phyloP scores from a whole-genome alignment of 2,888 invertebrate genomes.

The Lepidochitona cinerea region DNA sequence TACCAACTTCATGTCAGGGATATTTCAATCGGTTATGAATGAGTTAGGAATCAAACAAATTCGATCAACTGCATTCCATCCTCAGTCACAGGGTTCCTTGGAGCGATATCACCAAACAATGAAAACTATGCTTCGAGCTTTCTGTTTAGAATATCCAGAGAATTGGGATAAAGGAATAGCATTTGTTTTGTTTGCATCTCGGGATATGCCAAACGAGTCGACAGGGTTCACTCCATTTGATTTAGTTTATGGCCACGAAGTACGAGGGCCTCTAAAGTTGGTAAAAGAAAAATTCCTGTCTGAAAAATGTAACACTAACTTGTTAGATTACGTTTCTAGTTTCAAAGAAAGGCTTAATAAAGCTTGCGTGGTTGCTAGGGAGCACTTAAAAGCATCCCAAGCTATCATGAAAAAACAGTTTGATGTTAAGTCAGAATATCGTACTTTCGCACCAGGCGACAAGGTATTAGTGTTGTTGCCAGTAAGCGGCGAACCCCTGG shows the following conservation, averaged over 20 bases:
- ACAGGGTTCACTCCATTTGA: not conserved
- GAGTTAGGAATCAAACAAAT: constrained; percentile 13
- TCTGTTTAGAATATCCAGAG: not conserved
- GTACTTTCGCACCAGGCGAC: not conserved
- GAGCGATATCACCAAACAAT: not conserved
- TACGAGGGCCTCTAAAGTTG: not conserved
- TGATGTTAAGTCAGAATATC: not conserved
- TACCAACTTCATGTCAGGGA: constrained; percentile 9
- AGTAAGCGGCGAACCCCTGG: not conserved
- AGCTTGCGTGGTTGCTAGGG: constrained; percentile 20
- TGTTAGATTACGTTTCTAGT: not conserved
- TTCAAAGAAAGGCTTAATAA: constrained; percentile 8
- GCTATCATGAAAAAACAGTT: not conserved
- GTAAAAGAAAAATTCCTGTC: constrained; percentile 3
- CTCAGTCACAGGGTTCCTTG: constrained; percentile 12
- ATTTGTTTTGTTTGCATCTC: not conserved
- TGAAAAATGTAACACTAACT: constrained; percentile 6
- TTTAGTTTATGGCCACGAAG: constrained; percentile 13
- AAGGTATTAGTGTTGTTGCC: not conserved
- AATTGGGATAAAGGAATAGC: constrained; percentile 2
- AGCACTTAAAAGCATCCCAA: not conserved
- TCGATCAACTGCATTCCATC: constrained; percentile 15
- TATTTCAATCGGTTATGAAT: constrained; percentile 11
- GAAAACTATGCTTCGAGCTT: not conserved
- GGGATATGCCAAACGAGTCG: not conserved